Base-by-base conservation (phyloP, 1,140 invertebrate genomes). In the Wasmannia auropunctata region DNA sequence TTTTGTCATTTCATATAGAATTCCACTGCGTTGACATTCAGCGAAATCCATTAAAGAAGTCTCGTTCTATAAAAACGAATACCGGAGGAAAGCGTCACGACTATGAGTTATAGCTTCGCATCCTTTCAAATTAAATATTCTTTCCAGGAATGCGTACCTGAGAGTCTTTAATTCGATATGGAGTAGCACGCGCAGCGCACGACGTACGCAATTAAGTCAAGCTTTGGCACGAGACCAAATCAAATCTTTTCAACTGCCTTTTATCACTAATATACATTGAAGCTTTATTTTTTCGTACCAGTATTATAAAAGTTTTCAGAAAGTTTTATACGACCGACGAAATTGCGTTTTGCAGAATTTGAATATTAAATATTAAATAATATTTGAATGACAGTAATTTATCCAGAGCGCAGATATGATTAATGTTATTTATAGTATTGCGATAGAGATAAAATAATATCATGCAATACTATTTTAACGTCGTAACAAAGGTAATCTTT, bases 71-170 rank as follows among this genome's bases (percentile, higher is more conserved):
- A 8, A 49, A 72, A 51, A 85, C 58, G 76, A 25, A 31, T 86
- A 86, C 62, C 63, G 49, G 56, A 81, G 40, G 37, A 89, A 77
- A 67, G 56, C 49, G 10, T 14, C 58, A 77, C 60, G 84, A 83
- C 34, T 43, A 22, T 11, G 51, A 43, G 34, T 7, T 69, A 63
- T 77, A 83, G 74, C 56, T 81, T 54, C 51, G 77, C 72, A 67
- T 88, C 31, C 63, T 85, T 62, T 49, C 87, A 69, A 86, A 86
- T 77, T 89, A 84, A 89, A 89, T 89, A 86, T 85, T 77, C 87
- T 60, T 88, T 77, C 70, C 84, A 86, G 43, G 22, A 75, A 72
- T n/a, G 74, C 72, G 83, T 89, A 37, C 34, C 34, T 76, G 56
- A 74, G 19, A 88, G n/a, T 65, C 58, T 65, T 49, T 83, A 58